Base-by-base conservation (phyloP, 2,888 invertebrate genomes). In the Harmothoe impar region DNA sequence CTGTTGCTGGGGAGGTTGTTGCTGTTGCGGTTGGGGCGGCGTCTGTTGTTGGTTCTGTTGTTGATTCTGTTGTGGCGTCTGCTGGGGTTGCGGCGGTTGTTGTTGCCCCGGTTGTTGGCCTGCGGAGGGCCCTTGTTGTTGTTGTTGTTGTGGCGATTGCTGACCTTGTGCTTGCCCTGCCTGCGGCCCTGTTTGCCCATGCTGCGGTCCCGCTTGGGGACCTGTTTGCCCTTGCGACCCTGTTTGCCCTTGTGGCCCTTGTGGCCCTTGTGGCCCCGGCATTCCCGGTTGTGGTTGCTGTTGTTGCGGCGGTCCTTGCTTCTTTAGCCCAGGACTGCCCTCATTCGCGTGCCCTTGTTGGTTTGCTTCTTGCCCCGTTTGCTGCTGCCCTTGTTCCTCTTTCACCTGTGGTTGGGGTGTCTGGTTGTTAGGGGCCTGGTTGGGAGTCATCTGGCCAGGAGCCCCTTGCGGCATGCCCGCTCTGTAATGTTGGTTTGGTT, bases 41-140 rank as follows among this genome's bases (percentile, higher is more conserved):
- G 86, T 29, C 0, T 33, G 84, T 35, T 86, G 86, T 52, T 52
- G 86, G 25, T 52, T 33, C 35, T 52, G 52, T 52, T 86, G 86
- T 54, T 86, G 86, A 31, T 86, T 52, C 25, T 86, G 86, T 86
- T 52, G 81, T 35, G 81, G 81, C 20, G 81, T 81, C 20, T 81
- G 81, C 81, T 81, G 81, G 35, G 81, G 81, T 35, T 10, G 86
- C 56, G 51, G 43, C 43, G 3, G 43, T 43, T 43, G 86, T 56
- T 86, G 86, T 56, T n/a, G 35, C 23, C 29, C 29, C 25, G 25
- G 0, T 72, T 72, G 72, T 72, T 72, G 72, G 12, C 72, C 72
- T 29, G 25, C 29, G 25, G 72, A 29, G 25, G 25, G 29, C 72
- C 15, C n/a, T 72, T 72, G 72, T 72, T 72, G 68, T 7, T 68